Conservation (phyloP, 2,113 vertebrate species). For the Pollachius pollachius region DNA sequence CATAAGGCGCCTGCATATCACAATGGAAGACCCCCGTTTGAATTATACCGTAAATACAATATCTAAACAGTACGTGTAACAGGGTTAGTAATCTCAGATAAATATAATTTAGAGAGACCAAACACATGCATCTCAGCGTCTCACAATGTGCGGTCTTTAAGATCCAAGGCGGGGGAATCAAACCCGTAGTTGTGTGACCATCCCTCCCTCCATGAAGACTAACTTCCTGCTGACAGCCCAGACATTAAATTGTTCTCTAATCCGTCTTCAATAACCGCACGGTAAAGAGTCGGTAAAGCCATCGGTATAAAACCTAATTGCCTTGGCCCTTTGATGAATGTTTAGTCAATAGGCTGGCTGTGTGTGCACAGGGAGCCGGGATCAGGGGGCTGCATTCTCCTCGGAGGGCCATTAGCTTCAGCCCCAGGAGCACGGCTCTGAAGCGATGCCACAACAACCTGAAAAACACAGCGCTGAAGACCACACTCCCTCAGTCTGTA, state of each 20-base stretch:
- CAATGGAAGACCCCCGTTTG: too few species aligned
- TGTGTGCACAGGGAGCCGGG: neutral
- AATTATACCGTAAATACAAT: too few species aligned
- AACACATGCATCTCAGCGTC: too few species aligned
- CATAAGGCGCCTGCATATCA: too few species aligned
- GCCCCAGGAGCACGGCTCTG: constrained; percentile 35
- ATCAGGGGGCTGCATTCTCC: constrained; percentile 16
- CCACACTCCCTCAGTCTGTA: constrained; percentile 6
- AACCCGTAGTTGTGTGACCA: too few species aligned
- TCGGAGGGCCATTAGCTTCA: constrained; percentile 52
- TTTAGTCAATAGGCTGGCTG: constrained; percentile 17
- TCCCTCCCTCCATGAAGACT: too few species aligned
- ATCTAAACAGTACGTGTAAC: too few species aligned
- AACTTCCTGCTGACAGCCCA: constrained; percentile 1
- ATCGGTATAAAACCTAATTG: neutral
- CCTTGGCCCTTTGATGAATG: constrained; percentile 12
- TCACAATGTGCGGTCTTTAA: too few species aligned
- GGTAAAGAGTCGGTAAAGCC: neutral
- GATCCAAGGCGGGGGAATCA: too few species aligned
- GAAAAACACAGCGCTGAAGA: too few species aligned
- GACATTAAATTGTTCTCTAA: constrained; percentile 23
- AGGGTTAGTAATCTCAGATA: too few species aligned
- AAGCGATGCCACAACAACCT: constrained; percentile 40
- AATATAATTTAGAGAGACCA: too few species aligned
- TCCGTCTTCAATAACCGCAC: neutral